phyloP scores from a whole-genome alignment of 2,888 invertebrate genomes.

The Plemyria rubiginata region DNA sequence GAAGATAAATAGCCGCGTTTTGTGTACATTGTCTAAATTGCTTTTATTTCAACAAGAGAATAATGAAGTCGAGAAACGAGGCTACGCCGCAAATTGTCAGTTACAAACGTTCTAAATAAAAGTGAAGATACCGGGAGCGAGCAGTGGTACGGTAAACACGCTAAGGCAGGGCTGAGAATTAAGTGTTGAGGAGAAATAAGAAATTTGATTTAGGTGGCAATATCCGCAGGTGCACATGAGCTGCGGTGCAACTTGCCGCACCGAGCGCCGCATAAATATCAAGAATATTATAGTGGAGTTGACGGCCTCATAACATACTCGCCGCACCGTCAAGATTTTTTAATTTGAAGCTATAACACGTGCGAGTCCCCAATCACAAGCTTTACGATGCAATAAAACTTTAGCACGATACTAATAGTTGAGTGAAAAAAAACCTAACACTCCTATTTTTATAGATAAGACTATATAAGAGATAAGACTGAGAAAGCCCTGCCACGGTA shows the following conservation, averaged over 20 bases:
- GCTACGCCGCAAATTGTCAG: conserved; percentile 34
- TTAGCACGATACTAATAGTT: conserved; percentile 39
- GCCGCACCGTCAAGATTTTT: conserved; percentile 51
- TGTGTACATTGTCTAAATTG: conserved; percentile 16
- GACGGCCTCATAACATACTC: conserved; percentile 55
- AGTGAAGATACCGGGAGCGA: conserved; percentile 25
- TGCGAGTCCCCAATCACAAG: conserved; percentile 49
- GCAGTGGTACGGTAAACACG: conserved; percentile 41
- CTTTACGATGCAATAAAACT: conserved; percentile 53
- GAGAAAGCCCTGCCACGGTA: conserved; percentile 19
- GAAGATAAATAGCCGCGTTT: conserved; percentile 29
- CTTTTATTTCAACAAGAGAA: conserved; percentile 29
- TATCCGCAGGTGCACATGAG: conserved; percentile 76
- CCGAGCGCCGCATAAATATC: conserved; percentile 49
- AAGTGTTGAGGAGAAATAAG: conserved; percentile 72
- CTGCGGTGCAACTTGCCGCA: conserved; percentile 56
- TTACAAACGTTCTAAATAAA: conserved; percentile 35
- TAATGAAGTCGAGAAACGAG: conserved; percentile 34
- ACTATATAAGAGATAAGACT: too few species aligned
- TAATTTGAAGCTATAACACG: conserved; percentile 58
- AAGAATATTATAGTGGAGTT: conserved; percentile 55
- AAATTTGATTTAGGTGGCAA: conserved; percentile 79
- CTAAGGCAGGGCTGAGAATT: conserved; percentile 48
- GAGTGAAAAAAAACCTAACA: conserved; percentile 43
- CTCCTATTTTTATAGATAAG: too few species aligned